phyloP scores from a whole-genome alignment of 2,113 vertebrate genomes.

The Octodon degus region DNA sequence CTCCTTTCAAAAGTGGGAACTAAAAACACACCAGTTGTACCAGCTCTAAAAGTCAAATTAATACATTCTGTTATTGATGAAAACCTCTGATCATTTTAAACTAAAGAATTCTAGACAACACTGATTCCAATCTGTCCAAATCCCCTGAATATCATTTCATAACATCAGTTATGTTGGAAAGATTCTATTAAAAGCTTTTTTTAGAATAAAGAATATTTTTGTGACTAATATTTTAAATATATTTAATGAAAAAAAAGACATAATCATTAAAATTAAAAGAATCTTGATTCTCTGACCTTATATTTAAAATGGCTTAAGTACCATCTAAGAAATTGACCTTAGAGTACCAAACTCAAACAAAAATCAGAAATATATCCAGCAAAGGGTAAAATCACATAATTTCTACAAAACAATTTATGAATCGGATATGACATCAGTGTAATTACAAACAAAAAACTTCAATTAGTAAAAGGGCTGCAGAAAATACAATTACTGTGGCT shows the following conservation, averaged over 20 bases:
- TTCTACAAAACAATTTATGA: conserved; percentile 42
- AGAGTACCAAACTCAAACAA: conserved; percentile 40
- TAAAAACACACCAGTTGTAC: conserved; percentile 10
- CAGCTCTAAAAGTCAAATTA: conserved; percentile 43
- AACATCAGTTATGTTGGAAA: conserved; percentile 24
- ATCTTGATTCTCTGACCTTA: background rate
- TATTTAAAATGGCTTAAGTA: conserved; percentile 57
- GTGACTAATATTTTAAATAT: conserved; percentile 37
- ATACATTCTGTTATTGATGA: conserved; percentile 52
- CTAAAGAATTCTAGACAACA: conserved; percentile 48
- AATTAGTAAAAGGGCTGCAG: background rate
- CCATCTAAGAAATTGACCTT: conserved; percentile 37
- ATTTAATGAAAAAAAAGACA: background rate
- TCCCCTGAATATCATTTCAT: background rate
- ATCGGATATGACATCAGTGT: background rate
- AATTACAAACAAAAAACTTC: background rate
- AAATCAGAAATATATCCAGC: background rate
- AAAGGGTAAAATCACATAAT: conserved; percentile 13
- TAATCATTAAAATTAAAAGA: conserved; percentile 43
- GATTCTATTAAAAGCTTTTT: background rate
- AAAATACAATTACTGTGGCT: background rate
- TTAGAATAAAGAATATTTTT: conserved; percentile 11
- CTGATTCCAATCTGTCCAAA: background rate
- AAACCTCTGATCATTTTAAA: conserved; percentile 59
- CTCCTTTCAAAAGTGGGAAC: background rate